Percentiles rank a stretch among this genome's conserved stretches.
Evolutionary conservation across 2,888 invertebrate species (phyloP).

Genomic region (Masnerella sp.): DNA sequence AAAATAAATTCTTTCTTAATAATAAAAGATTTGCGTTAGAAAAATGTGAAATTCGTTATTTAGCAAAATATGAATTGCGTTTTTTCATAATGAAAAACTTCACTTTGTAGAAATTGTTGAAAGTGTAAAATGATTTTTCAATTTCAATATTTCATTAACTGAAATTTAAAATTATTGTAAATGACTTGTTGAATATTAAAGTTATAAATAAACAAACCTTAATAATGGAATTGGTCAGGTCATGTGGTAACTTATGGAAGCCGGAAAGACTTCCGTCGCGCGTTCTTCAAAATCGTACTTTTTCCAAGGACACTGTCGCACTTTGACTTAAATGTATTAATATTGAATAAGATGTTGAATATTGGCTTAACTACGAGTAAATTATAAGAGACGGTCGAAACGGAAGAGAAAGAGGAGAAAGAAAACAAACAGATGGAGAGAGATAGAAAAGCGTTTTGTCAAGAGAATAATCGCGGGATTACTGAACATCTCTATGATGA

Average conservation of each 20-base stretch:
- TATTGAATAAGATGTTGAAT: constrained; percentile 16
- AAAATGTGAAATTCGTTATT: too few relatives aligned
- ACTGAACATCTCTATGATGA: constrained; percentile 70
- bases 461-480: constrained; percentile 74
- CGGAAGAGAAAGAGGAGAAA: constrained; percentile 12
- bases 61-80: too few relatives aligned
- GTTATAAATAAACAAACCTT: constrained; percentile 64
- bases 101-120: too few relatives aligned
- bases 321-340: constrained; percentile 33
- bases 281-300: constrained; percentile 53
- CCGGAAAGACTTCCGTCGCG: constrained; percentile 67
- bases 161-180: not conserved
- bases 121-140: too few relatives aligned
- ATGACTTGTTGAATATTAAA: not conserved
- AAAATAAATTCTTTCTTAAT: too few relatives aligned
- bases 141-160: too few relatives aligned
- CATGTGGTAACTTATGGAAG: constrained; percentile 67
- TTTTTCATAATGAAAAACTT: too few relatives aligned
- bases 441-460: constrained; percentile 66
- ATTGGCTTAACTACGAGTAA: constrained; percentile 16
- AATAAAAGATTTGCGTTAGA: too few relatives aligned
- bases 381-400: constrained; percentile 5
- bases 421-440: constrained; percentile 45
- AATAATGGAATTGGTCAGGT: constrained; percentile 59
- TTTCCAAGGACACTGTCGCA: constrained; percentile 28